Evolutionary conservation across 2,888 invertebrate species (phyloP).

Genomic region (Scelioninae gen. 2): DNA sequence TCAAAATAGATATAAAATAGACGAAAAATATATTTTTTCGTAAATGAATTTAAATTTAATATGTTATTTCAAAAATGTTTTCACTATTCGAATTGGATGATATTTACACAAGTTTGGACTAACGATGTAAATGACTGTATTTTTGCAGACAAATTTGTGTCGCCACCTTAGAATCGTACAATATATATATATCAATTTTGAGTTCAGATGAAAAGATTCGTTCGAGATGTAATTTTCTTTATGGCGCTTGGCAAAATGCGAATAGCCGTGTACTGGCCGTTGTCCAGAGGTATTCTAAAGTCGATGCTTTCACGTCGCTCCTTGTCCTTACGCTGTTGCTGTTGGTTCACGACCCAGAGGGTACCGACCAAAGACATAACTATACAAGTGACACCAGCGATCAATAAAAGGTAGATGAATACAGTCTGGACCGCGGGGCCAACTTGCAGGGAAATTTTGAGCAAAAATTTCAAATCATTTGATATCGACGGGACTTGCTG

Average conservation of each 20-base stretch:
- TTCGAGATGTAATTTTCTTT: slow-evolving; percentile 72
- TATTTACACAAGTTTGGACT: no score
- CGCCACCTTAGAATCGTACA: neutral
- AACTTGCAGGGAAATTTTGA: slow-evolving; percentile 66
- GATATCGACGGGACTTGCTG: slow-evolving; percentile 67
- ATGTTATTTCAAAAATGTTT: no score
- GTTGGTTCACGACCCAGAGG: slow-evolving; percentile 69
- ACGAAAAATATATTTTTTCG: no score
- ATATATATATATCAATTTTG: neutral
- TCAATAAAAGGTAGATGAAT: slow-evolving; percentile 65
- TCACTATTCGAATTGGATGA: no score
- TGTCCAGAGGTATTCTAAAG: slow-evolving; percentile 71
- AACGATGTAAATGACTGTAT: no score
- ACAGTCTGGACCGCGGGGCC: slow-evolving; percentile 68
- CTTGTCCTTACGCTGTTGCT: slow-evolving; percentile 61
- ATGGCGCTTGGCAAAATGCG: slow-evolving; percentile 71
- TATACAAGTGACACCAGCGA: slow-evolving; percentile 66
- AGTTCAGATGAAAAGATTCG: slow-evolving; percentile 68
- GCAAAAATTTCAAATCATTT: slow-evolving; percentile 60
- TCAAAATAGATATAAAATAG: no score
- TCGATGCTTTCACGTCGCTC: slow-evolving; percentile 69
- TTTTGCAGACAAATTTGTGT: neutral
- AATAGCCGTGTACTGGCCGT: slow-evolving; percentile 72
- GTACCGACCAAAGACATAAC: slow-evolving; percentile 68
- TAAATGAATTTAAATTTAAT: no score